phyloP scores from a whole-genome alignment of 37 sponge, comb jelly and placozoan genomes.

The Spongilla lacustris region DNA sequence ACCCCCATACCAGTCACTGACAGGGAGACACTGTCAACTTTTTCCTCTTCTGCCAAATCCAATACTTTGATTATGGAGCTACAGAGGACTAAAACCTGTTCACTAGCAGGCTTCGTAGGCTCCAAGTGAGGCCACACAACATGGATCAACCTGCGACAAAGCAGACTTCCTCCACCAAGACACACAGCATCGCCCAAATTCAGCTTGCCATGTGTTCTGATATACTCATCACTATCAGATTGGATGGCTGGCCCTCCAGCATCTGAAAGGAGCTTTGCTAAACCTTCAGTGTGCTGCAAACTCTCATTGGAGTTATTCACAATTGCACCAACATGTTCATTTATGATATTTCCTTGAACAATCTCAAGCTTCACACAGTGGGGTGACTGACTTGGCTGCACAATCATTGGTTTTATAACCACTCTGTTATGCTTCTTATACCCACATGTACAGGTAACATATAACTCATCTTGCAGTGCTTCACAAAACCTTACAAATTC shows the following conservation, averaged over 20 bases:
- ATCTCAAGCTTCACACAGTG: slow-evolving; percentile 38
- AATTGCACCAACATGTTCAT: slow-evolving; percentile 68
- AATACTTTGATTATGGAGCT: slow-evolving; percentile 30
- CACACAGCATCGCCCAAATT: slow-evolving; percentile 61
- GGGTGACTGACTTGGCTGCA: neutral
- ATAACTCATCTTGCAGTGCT: slow-evolving; percentile 20
- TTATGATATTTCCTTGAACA: slow-evolving; percentile 45
- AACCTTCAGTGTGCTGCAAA: slow-evolving; percentile 71
- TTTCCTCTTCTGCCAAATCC: slow-evolving; percentile 20
- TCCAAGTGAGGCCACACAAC: slow-evolving; percentile 75
- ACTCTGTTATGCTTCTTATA: slow-evolving; percentile 6
- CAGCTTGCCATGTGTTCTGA: slow-evolving; percentile 34
- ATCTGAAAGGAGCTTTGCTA: slow-evolving; percentile 68
- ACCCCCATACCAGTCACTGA: slow-evolving; percentile 74
- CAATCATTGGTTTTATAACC: neutral
- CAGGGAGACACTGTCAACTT: slow-evolving; percentile 48
- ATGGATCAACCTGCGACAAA: slow-evolving; percentile 77
- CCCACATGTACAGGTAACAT: slow-evolving; percentile 8
- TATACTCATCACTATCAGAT: slow-evolving; percentile 44
- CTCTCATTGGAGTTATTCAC: slow-evolving; percentile 85
- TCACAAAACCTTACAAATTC: slow-evolving; percentile 29
- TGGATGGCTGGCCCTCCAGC: slow-evolving; percentile 76
- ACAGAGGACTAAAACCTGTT: slow-evolving; percentile 17
- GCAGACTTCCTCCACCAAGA: slow-evolving; percentile 66
- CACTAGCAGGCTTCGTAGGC: slow-evolving; percentile 8